Base-by-base conservation (phyloP, 2,888 invertebrate genomes). In the Heliconius sara region DNA sequence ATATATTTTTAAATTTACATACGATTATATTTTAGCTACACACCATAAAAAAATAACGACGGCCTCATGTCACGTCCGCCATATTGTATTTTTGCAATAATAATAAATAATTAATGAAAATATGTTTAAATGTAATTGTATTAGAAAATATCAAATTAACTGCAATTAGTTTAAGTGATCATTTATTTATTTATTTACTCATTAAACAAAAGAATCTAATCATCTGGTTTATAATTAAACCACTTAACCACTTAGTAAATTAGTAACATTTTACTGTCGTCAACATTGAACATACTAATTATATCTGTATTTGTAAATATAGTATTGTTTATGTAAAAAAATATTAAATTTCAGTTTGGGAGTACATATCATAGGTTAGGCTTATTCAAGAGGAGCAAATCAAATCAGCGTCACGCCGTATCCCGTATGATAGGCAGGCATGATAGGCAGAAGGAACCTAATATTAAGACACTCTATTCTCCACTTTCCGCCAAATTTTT, bases 171-270 rank as follows among this genome's bases (percentile, higher is more conserved):
- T 68, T 68, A 67, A 9, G 34, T 66, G 22, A 19, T 66, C 16
- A 70, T 47, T 47, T 3, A 70, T 25, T 70, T 70, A 70, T 25
- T 70, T 25, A 47, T 47, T 70, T 43, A 13, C 16, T 43, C 70
- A 70, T 47, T 70, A 70, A 70, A 70, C 43, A 43, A 70, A 70
- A 70, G 43, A 70, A 43, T 70, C 1, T 27, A 70, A 47, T 47
- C 47, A 43, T 25, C 13, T 12, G 16, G 39, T 39, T 22, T 67
- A 68, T 25, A 25, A 43, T 25, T 43, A 27, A 27, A 27, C 27
- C 1, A 27, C 27, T 16, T 19, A 25, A 2, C 16, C 16, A 68
- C 43, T 43, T 68, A 43, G 68, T 25, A 25, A 68, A 68, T 68
- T 68, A n/a, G n/a, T 25, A n/a, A 25, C 43, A 68, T 68, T 43